Percentiles rank a stretch among this genome's conserved stretches.
Conservation (phyloP, 2,113 vertebrate species). For the Microcebus jonahi region DNA sequence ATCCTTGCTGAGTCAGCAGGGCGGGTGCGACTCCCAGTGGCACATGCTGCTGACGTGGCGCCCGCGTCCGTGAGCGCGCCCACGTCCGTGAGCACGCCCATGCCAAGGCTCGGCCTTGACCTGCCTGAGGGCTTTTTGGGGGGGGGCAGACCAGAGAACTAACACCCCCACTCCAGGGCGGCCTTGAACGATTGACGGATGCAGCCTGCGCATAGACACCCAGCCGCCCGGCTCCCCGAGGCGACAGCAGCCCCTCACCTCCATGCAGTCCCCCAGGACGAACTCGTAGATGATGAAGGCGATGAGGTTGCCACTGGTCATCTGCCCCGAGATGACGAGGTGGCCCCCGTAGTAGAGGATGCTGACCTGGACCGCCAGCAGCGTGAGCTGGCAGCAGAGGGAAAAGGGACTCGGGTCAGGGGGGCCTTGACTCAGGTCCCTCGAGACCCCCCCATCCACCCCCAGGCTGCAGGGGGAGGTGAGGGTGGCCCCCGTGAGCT, state of each 20-base stretch:
- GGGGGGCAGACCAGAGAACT: background rate
- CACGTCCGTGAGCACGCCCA: background rate
- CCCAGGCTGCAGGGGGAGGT: background rate
- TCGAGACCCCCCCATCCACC: fast-evolving
- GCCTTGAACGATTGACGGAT: background rate
- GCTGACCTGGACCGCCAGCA: constrained; percentile 93
- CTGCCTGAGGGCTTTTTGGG: background rate
- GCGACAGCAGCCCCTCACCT: constrained; percentile 85
- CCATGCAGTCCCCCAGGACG: constrained; percentile 93
- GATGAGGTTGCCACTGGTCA: constrained; percentile 92
- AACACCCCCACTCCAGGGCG: background rate
- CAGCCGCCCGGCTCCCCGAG: background rate
- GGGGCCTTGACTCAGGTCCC: background rate
- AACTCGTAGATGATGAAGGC: constrained; percentile 97
- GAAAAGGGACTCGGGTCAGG: background rate
- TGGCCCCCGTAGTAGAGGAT: constrained; percentile 96
- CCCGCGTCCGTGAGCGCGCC: background rate
- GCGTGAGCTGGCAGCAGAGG: constrained; percentile 87
- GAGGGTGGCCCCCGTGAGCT: background rate
- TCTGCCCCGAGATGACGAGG: constrained; percentile 93
- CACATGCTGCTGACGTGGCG: background rate
- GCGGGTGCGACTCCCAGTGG: too few relatives aligned
- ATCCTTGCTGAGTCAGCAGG: background rate
- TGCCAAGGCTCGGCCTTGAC: background rate
- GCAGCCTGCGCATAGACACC: fast-evolving